phyloP scores from a whole-genome alignment of 1,140 invertebrate genomes.

The Ceratina japonica region DNA sequence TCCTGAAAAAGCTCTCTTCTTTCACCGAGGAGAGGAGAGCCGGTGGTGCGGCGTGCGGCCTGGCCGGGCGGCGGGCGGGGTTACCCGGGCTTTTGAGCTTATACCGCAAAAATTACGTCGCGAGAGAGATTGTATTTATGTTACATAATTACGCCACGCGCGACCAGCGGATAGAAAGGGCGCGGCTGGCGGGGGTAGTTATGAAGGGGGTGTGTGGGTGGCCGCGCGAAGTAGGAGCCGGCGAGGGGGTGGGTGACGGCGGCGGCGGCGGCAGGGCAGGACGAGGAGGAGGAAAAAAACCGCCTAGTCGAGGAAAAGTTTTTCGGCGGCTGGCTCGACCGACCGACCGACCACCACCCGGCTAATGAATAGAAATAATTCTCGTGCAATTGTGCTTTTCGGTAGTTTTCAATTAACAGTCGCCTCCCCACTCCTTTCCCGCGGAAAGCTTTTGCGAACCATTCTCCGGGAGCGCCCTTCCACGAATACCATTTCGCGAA shows the following conservation, averaged over 20 bases:
- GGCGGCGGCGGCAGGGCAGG: conserved; percentile 1
- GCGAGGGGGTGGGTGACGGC: no score
- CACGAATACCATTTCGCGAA: conserved; percentile 56
- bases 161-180: conserved; percentile 48
- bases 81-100: conserved; percentile 76
- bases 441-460: conserved; percentile 32
- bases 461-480: conserved; percentile 39
- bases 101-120: conserved; percentile 78
- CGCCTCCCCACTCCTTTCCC: conserved; percentile 30
- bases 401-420: conserved; percentile 80
- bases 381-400: conserved; percentile 78
- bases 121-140: conserved; percentile 78
- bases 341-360: conserved; percentile 56
- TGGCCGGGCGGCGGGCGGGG: conserved; percentile 8
- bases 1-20: conserved; percentile 74
- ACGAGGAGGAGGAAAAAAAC: conserved; percentile 33
- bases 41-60: not conserved
- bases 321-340: conserved; percentile 59
- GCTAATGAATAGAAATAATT: conserved; percentile 80
- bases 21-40: conserved; percentile 47
- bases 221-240: not conserved
- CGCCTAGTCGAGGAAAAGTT: conserved; percentile 71
- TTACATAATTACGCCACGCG: conserved; percentile 77
- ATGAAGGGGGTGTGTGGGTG: conserved; percentile 1
- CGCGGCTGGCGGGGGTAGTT: not conserved